A percentile compares a stretch with the other conserved stretches of the same genome.
Conservation (phyloP, 2,797 vertebrate genomes). For the Manis javanica region DNA sequence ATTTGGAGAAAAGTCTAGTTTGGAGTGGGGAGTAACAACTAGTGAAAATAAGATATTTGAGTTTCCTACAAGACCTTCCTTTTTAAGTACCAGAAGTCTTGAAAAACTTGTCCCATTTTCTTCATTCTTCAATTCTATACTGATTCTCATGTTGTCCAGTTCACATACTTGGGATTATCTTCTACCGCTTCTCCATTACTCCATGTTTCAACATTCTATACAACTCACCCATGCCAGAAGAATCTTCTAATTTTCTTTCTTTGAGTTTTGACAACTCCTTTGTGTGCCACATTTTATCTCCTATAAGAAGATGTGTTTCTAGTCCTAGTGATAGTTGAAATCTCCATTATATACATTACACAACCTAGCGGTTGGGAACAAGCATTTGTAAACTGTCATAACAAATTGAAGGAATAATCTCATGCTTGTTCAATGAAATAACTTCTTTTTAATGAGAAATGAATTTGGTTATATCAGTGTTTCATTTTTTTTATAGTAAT, state of each 20-base stretch:
- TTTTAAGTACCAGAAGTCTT: neutral
- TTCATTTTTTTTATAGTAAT: neutral
- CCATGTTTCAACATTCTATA: neutral
- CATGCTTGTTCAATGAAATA: neutral
- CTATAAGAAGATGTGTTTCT: neutral
- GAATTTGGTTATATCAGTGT: neutral
- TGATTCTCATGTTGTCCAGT: neutral
- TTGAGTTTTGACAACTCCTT: neutral
- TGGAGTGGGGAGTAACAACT: neutral
- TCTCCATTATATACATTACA: neutral
- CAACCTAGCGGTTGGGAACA: neutral
- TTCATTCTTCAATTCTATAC: neutral
- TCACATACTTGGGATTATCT: neutral
- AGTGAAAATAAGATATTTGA: neutral
- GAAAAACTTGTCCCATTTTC: neutral
- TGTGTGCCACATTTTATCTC: neutral
- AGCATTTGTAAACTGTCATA: neutral
- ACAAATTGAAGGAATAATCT: neutral
- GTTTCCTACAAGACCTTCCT: neutral
- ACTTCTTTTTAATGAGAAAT: neutral
- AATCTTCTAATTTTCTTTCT: neutral
- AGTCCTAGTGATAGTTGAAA: neutral
- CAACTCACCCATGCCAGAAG: neutral
- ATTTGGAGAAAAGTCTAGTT: neutral
- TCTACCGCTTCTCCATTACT: neutral